phyloP scores from a whole-genome alignment of 1,140 invertebrate species.

The Hycleus phaleratus region DNA sequence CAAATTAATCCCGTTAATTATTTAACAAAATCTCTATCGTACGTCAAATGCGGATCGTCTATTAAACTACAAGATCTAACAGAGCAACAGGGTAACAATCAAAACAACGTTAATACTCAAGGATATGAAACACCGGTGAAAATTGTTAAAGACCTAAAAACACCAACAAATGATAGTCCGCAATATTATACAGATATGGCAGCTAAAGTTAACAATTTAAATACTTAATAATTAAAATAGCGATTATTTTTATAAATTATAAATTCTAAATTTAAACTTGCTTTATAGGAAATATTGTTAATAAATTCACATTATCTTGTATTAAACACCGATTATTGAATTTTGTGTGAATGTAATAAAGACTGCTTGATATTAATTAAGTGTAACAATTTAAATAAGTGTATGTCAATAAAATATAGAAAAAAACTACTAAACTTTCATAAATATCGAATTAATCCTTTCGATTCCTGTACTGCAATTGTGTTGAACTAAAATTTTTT shows the following conservation, averaged over 20 bases:
- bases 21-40: slow-evolving; percentile 32
- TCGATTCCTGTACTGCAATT: too few species aligned
- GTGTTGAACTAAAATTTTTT: too few species aligned
- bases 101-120: slow-evolving; percentile 40
- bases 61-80: slow-evolving; percentile 40
- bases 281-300: too few species aligned
- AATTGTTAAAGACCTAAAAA: slow-evolving; percentile 33
- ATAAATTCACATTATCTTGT: too few species aligned
- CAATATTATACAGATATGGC: slow-evolving; percentile 48
- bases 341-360: too few species aligned
- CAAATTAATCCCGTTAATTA: slow-evolving; percentile 31
- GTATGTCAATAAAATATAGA: too few species aligned
- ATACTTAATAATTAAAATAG: too few species aligned
- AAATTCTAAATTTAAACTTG: too few species aligned
- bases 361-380: slow-evolving; percentile 8
- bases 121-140: slow-evolving; percentile 48
- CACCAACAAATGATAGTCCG: slow-evolving; percentile 38
- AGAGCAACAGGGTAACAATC: slow-evolving; percentile 26
- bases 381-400: neutral
- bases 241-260: too few species aligned
- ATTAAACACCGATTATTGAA: too few species aligned
- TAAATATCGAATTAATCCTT: too few species aligned
- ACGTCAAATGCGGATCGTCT: slow-evolving; percentile 42
- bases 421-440: too few species aligned
- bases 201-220: slow-evolving; percentile 1